Base-by-base conservation (phyloP, 2,113 vertebrate genomes). In the Sphaerodactylus townsendi region DNA sequence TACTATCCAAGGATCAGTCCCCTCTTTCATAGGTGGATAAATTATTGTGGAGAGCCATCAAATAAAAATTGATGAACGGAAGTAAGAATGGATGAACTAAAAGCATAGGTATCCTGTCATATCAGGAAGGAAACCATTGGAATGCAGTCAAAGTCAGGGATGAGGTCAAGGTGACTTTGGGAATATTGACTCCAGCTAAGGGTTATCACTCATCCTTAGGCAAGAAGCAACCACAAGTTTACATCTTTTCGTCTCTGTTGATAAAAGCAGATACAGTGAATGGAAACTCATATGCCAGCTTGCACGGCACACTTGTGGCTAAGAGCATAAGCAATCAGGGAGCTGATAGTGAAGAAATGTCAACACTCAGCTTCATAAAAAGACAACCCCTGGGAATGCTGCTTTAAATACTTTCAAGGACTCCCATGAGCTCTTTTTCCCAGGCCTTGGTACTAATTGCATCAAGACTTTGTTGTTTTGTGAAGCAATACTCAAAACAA, bases 281-380 rank as follows among this genome's bases (percentile, higher is more conserved):
- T 86, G 93, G 91, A 94, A 93, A 84, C 84, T 93, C 85, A 77
- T 86, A 92, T 93, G 90, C 84, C 85, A 82, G 74, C 10, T 53
- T 82, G 62, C 83, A 33, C 39, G 82, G 92, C 77, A 66, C 15
- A 0, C 78, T 87, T 86, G 87, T 91, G 83, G 68, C 89, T 85
- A 44, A 77, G 82, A 68, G 82, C 2, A 3, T 65, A 90, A 91
- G 84, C 89, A 92, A 46, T 88, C 86, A 80, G 39, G 77, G 87
- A 64, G 72, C 77, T 66, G 91, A 93, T 94, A 93, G 92, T 81
- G 82, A 65, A 73, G 87, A 91, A 94, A 93, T 92, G 90, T 91
- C 93, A 92, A 74, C 84, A 86, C 56, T 86, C 83, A 91, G 73
- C 86, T 92, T 64, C 30, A 10, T 5, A 28, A 62, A 28, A 79